Conservation (phyloP, 2,113 vertebrate species). For the Lampris megalopsis region DNA sequence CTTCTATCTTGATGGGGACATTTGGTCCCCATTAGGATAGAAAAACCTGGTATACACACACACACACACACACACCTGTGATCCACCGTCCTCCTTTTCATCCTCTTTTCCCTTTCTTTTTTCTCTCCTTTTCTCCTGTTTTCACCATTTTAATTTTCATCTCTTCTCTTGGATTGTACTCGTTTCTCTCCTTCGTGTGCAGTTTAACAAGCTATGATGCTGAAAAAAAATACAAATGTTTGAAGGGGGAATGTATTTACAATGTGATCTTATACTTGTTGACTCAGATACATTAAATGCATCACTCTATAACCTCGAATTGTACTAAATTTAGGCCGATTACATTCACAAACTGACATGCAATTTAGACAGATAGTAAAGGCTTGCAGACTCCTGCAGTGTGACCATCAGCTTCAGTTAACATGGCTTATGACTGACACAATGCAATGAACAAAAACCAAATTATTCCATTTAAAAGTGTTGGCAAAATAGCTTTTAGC, state of each 20-base stretch:
- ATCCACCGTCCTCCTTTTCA: neutral
- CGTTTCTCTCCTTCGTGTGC: too few species aligned
- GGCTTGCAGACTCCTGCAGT: too few species aligned
- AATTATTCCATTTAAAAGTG: conserved; percentile 15
- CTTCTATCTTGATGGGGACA: too few species aligned
- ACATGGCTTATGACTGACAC: neutral
- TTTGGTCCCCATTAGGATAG: too few species aligned
- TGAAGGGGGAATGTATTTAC: conserved; percentile 1
- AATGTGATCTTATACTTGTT: conserved; percentile 24
- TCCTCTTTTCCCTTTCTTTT: neutral
- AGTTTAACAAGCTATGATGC: neutral
- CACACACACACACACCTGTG: neutral
- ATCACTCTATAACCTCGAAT: too few species aligned
- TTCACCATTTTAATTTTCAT: neutral
- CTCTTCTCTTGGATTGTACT: neutral
- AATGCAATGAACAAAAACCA: neutral
- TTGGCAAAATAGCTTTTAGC: neutral
- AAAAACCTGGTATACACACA: too few species aligned
- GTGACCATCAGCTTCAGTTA: neutral
- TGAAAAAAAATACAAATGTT: neutral
- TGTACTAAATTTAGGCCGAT: too few species aligned
- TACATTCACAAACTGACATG: too few species aligned
- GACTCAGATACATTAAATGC: neutral
- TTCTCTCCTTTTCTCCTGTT: neutral
- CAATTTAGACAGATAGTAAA: too few species aligned